These are phyloP conservation scores for Epinephelus awoara DNA, from an alignment of 2,797 vertebrate genomes.

Conservation along the genomic window DNA sequence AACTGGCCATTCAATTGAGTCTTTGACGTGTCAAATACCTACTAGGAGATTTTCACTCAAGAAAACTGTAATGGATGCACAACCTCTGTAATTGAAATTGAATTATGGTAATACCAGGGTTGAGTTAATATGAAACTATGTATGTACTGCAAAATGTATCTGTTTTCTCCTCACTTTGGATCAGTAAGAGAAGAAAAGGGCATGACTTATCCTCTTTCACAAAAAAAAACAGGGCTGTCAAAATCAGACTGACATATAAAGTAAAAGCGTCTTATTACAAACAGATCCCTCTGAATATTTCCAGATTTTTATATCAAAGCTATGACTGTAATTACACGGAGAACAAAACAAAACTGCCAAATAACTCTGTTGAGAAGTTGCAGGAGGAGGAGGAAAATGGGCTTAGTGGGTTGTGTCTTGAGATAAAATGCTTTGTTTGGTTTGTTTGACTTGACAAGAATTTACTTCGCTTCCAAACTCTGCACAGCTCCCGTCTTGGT, in stretches of 20 bases:
- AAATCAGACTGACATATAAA: slow-evolving; percentile 60
- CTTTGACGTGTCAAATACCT: neutral
- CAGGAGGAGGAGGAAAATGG: slow-evolving; percentile 37
- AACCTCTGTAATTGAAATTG: neutral
- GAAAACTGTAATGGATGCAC: neutral
- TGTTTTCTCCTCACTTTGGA: slow-evolving; percentile 31
- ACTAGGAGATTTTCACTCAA: neutral
- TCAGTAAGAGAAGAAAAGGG: slow-evolving; percentile 31
- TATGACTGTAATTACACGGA: slow-evolving; percentile 67
- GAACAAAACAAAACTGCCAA: slow-evolving; percentile 68
- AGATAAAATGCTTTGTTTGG: slow-evolving; percentile 70
- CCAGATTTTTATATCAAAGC: slow-evolving; percentile 71
- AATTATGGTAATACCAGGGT: slow-evolving; percentile 6
- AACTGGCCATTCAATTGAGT: neutral
- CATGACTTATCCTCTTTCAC: slow-evolving; percentile 24
- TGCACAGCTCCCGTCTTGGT: slow-evolving; percentile 29
- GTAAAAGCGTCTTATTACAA: slow-evolving; percentile 60
- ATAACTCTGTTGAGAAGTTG: slow-evolving; percentile 49
- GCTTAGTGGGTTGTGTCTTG: slow-evolving; percentile 50
- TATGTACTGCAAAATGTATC: slow-evolving; percentile 1
- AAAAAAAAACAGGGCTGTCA: slow-evolving; percentile 35
- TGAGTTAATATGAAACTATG: neutral
- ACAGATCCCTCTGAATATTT: slow-evolving; percentile 70
- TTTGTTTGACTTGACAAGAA: slow-evolving; percentile 72
- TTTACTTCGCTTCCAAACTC: slow-evolving; percentile 65